Percentiles rank a stretch among this genome's conserved stretches.
These are phyloP conservation scores for Lysandra bellargus DNA, from an alignment of 2,888 invertebrate genomes.

Conservation along the genomic window DNA sequence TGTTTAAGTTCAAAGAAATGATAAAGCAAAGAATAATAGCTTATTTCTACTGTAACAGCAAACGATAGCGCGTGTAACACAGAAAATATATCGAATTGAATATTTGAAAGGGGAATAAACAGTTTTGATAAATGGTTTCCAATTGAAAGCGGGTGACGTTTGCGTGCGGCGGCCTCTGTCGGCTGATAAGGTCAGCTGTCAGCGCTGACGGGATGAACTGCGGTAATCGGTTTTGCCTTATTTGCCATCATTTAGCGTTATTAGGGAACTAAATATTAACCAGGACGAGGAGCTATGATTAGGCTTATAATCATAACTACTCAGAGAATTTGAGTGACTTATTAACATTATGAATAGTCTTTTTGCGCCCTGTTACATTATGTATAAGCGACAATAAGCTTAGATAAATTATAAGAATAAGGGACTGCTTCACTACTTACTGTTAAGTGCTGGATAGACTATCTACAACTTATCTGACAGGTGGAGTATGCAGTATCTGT, in stretches of 20 bases:
- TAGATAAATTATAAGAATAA: no score
- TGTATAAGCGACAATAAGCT: neutral
- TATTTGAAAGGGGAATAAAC: conserved; percentile 37
- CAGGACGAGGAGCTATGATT: neutral
- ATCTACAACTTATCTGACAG: no score
- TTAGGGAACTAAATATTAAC: neutral
- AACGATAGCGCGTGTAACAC: neutral
- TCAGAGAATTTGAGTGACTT: neutral
- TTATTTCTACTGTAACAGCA: neutral
- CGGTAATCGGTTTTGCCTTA: conserved; percentile 31
- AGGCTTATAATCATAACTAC: neutral
- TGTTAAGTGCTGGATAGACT: no score
- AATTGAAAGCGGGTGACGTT: conserved; percentile 33
- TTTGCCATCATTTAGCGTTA: conserved; percentile 20
- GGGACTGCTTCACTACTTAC: no score
- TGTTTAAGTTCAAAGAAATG: no score
- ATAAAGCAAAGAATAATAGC: no score
- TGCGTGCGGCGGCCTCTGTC: conserved; percentile 42
- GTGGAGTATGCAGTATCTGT: no score
- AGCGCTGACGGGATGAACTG: conserved; percentile 36
- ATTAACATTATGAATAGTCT: no score
- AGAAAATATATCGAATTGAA: conserved; percentile 30
- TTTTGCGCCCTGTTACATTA: neutral
- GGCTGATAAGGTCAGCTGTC: conserved; percentile 45
- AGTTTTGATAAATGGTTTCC: conserved; percentile 37